phyloP scores from a whole-genome alignment of 2,888 invertebrate genomes.

The Eubasilissa splendida region DNA sequence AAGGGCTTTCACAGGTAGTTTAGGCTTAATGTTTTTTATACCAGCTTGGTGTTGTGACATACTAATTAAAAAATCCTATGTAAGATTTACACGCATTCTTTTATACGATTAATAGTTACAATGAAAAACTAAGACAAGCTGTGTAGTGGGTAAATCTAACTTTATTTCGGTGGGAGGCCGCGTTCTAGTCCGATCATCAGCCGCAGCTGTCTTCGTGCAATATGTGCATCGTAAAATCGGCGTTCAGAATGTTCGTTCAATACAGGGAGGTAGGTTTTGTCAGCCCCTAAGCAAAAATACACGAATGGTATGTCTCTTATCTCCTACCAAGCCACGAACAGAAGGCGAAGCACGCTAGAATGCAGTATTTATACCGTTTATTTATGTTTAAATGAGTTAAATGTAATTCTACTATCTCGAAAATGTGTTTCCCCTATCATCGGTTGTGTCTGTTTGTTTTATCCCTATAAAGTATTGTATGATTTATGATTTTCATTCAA shows the following conservation, averaged over 20 bases:
- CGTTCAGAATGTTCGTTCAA: too few species aligned
- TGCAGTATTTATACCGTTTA: neutral
- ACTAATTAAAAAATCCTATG: slow-evolving; percentile 48
- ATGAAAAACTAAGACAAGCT: slow-evolving; percentile 40
- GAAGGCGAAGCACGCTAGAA: neutral
- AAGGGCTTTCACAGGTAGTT: slow-evolving; percentile 74
- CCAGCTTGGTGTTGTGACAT: slow-evolving; percentile 75
- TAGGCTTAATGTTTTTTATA: slow-evolving; percentile 75
- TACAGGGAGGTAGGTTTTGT: too few species aligned
- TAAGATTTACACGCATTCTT: slow-evolving; percentile 42
- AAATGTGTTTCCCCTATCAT: neutral
- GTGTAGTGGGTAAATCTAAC: slow-evolving; percentile 56
- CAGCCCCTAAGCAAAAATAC: too few species aligned
- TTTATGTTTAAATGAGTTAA: slow-evolving; percentile 12
- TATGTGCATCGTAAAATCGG: too few species aligned
- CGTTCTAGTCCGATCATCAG: slow-evolving; percentile 28
- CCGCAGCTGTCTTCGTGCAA: neutral
- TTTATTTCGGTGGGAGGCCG: slow-evolving; percentile 16
- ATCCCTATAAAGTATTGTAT: slow-evolving; percentile 4
- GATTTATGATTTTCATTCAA: neutral
- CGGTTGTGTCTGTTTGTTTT: slow-evolving; percentile 20
- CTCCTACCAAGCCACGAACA: neutral
- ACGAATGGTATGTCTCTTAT: neutral
- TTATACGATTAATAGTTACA: slow-evolving; percentile 36
- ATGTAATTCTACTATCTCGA: slow-evolving; percentile 1